Evolutionary conservation across 2,888 invertebrate species (phyloP).

Genomic region (Tenodera sinensis): DNA sequence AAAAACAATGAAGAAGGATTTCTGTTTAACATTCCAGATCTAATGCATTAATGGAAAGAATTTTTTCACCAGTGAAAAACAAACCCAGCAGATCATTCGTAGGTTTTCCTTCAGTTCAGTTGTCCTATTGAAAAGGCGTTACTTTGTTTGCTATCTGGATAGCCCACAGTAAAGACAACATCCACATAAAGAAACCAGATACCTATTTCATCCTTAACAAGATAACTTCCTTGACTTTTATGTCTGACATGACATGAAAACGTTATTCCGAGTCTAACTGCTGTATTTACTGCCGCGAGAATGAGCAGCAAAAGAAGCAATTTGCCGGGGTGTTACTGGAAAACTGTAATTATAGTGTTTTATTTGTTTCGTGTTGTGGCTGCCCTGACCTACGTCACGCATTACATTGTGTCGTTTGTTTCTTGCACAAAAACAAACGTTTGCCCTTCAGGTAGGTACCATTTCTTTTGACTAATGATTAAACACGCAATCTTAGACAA

Average conservation of each 20-base stretch:
- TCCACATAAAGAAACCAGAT: no score
- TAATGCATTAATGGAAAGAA: no score
- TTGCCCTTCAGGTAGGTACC: neutral
- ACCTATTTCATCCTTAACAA: neutral
- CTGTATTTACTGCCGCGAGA: neutral
- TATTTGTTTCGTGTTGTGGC: neutral
- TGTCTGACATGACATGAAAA: neutral
- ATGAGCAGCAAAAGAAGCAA: neutral
- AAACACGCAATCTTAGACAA: no score
- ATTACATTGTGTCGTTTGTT: neutral
- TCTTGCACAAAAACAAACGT: neutral
- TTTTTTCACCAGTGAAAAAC: no score
- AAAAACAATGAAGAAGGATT: no score
- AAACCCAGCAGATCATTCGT: no score
- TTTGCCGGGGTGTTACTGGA: neutral
- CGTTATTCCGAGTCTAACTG: neutral
- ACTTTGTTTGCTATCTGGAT: neutral
- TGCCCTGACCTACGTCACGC: neutral
- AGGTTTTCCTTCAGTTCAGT: no score
- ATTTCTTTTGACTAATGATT: no score
- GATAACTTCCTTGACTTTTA: neutral
- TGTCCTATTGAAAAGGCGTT: neutral
- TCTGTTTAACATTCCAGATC: no score
- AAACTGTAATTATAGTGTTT: neutral
- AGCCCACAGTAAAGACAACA: no score